Conservation (phyloP, 2,888 invertebrate species). For the Volucella inflata region DNA sequence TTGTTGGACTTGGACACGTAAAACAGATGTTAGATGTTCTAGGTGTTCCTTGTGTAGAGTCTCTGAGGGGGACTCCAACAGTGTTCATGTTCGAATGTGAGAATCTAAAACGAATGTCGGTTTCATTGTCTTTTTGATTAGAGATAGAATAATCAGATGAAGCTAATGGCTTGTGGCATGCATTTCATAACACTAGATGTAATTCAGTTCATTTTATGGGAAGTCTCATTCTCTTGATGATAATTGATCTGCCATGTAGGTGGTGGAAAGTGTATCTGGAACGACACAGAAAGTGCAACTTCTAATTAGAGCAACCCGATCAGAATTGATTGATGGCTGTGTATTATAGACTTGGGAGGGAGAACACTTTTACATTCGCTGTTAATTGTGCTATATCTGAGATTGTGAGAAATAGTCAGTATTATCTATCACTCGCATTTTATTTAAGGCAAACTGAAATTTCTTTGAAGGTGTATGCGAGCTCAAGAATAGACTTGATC, state of each 20-base stretch:
- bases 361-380: slow-evolving; percentile 17
- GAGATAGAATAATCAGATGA: slow-evolving; percentile 11
- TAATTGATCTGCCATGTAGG: slow-evolving; percentile 37
- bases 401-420: slow-evolving; percentile 6
- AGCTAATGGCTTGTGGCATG: slow-evolving; percentile 69
- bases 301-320: slow-evolving; percentile 42
- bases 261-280: slow-evolving; percentile 52
- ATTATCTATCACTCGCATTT: too few relatives aligned
- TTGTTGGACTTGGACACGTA: slow-evolving; percentile 30
- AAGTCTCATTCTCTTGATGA: slow-evolving; percentile 19
- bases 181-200: slow-evolving; percentile 59
- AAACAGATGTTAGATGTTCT: slow-evolving; percentile 32
- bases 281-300: slow-evolving; percentile 69
- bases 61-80: slow-evolving; percentile 21
- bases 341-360: slow-evolving; percentile 44
- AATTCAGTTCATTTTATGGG: slow-evolving; percentile 15
- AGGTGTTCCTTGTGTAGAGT: slow-evolving; percentile 23
- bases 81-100: slow-evolving; percentile 54
- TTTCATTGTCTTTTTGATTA: slow-evolving; percentile 42
- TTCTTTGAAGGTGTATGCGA: too few relatives aligned
- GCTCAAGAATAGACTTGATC: too few relatives aligned
- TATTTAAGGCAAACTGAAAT: too few relatives aligned
- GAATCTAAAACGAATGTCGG: slow-evolving; percentile 40
- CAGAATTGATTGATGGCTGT: slow-evolving; percentile 13
- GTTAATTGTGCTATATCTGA: slow-evolving; percentile 54